phyloP scores from a whole-genome alignment of 2,888 invertebrate species.

The Acronicta aceris region DNA sequence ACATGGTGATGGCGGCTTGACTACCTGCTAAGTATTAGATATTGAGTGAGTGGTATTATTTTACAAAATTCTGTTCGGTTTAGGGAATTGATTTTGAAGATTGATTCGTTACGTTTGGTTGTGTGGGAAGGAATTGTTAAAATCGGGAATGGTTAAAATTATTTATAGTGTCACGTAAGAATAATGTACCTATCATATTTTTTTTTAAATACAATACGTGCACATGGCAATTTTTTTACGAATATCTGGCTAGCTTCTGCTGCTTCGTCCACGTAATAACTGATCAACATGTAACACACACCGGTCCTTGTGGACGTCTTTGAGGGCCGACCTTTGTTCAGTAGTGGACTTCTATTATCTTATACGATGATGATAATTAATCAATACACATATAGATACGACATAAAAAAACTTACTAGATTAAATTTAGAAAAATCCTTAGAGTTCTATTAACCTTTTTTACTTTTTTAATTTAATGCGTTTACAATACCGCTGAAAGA shows the following conservation, averaged over 20 bases:
- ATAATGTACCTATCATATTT: background rate
- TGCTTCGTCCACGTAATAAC: too few relatives aligned
- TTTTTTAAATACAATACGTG: background rate
- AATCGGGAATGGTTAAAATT: background rate
- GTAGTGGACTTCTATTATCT: too few relatives aligned
- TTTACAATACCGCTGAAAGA: too few relatives aligned
- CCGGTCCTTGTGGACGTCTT: too few relatives aligned
- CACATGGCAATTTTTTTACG: background rate
- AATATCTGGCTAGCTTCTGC: background rate
- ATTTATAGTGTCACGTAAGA: background rate
- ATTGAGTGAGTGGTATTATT: constrained; percentile 56
- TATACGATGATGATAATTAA: too few relatives aligned
- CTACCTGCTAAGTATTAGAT: constrained; percentile 71
- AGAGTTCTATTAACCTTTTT: too few relatives aligned
- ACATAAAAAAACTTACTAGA: too few relatives aligned
- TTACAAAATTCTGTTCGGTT: constrained; percentile 26
- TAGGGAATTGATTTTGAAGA: constrained; percentile 20
- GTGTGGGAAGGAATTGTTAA: constrained; percentile 1
- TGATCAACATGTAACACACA: too few relatives aligned
- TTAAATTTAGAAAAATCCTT: too few relatives aligned
- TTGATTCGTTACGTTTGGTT: constrained; percentile 13
- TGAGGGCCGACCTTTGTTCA: too few relatives aligned
- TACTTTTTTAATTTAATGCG: too few relatives aligned
- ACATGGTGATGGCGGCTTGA: constrained; percentile 68
- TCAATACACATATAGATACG: too few relatives aligned